Conservation (phyloP, 2,888 invertebrate genomes). For the Papilio protenor region DNA sequence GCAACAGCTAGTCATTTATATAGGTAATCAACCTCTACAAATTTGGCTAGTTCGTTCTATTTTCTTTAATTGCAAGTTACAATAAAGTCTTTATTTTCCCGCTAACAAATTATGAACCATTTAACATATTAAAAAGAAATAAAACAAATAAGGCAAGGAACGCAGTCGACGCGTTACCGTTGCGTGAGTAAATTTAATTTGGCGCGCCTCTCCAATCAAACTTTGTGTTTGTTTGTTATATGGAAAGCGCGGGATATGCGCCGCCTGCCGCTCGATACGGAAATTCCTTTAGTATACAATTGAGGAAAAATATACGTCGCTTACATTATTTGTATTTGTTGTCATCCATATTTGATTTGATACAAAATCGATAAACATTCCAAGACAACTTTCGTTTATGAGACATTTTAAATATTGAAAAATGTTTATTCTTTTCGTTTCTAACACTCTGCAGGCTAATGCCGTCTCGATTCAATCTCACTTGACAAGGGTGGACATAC, state of each 20-base stretch:
- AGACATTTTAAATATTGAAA: not conserved
- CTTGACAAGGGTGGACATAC: not conserved
- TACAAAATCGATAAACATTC: not conserved
- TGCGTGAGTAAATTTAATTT: slow-evolving; percentile 27
- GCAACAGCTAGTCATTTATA: no score
- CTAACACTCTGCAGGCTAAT: not conserved
- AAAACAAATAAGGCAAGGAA: not conserved
- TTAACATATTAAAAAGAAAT: not conserved
- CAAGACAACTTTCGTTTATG: not conserved
- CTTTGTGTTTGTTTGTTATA: slow-evolving; percentile 13
- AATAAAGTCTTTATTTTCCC: not conserved
- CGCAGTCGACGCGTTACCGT: not conserved
- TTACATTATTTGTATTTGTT: not conserved
- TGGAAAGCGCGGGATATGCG: not conserved
- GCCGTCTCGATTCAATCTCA: not conserved
- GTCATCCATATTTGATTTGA: not conserved
- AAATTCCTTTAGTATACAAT: not conserved
- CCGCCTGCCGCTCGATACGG: not conserved
- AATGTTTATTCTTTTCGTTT: not conserved
- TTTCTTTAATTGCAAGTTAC: not conserved
- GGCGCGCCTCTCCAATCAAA: slow-evolving; percentile 14
- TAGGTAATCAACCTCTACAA: no score
- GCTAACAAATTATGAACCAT: not conserved
- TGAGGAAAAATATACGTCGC: not conserved
- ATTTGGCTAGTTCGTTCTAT: not conserved